phyloP scores from a whole-genome alignment of 2,113 vertebrate species.

The Rynchops niger region DNA sequence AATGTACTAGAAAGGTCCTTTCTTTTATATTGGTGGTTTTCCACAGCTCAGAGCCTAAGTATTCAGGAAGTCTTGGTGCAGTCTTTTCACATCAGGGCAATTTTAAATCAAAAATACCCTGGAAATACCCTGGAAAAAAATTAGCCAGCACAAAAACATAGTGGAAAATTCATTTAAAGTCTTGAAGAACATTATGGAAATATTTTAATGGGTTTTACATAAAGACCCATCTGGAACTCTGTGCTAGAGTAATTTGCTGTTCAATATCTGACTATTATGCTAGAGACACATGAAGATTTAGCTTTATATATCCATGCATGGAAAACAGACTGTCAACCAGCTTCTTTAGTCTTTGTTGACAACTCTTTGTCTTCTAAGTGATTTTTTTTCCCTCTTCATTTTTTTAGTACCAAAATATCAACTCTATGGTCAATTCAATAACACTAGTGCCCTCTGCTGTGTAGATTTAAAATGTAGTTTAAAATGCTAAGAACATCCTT shows the following conservation, averaged over 20 bases:
- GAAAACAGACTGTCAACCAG: not conserved
- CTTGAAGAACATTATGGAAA: not conserved
- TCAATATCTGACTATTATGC: not conserved
- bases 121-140: not conserved
- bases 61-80: not conserved
- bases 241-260: not conserved
- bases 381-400: not conserved
- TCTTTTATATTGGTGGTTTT: not conserved
- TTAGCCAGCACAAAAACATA: not conserved
- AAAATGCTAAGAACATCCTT: not conserved
- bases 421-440: not conserved
- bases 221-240: constrained; percentile 2
- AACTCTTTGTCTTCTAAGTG: not conserved
- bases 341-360: not conserved
- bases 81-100: not conserved
- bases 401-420: not conserved
- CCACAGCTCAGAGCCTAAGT: not conserved
- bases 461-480: not conserved
- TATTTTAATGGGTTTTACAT: constrained; percentile 15
- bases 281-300: not conserved
- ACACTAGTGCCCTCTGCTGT: constrained; percentile 58
- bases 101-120: not conserved
- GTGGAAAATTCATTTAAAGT: not conserved
- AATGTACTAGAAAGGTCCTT: not conserved
- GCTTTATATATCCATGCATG: not conserved